Evolutionary conservation across 1,140 invertebrate genomes (phyloP), one percentile per base, ranked within the genome.

Genomic region (Drosophila novamexicana): DNA sequence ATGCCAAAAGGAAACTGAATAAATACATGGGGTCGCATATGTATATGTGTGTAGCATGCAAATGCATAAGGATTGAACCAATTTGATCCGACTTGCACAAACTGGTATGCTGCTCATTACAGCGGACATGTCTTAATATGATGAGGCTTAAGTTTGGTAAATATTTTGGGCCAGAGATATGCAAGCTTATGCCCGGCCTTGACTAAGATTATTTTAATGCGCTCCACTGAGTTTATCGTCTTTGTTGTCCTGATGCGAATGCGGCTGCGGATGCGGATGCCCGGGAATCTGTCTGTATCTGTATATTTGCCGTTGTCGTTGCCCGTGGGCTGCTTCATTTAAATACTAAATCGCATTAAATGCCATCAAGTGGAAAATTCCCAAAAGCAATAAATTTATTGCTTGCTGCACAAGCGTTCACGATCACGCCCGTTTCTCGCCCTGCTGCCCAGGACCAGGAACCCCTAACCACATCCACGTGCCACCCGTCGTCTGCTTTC

Each of bases 331-430:
- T 78, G 80, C 83, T 89, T 89, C 84, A 89, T 89, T 89, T 89
- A 89, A 89, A 90, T 89, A 90, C 85, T 79, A 89, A 90, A 90
- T 90, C 85, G 85, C 78, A 89, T 90, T 90, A 89, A 90, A 90
- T 90, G 85, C 85, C 85, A 84, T 89, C 81, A 89, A 89, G 81
- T 89, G 85, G 78, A 89, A 89, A 89, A 89, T 90, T 89, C 83
- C 78, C 81, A 85, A 90, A 89, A 89, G 85, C 81, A 89, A 90
- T 90, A 89, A 89, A 89, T 89, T 89, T 86, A 77, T 88, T 77
- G 77, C 84, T 68, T 45, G 73, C 61, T 75, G 67, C 68, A 75
- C 68, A 74, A 39, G 22, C 61, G 44, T 63, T 52, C 72, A 70
- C 59, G 66, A 75, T 70, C 76, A 75, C 67, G 69, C 65, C 66